These are phyloP conservation scores for Rhinella marina DNA, from an alignment of 2,797 vertebrate genomes.

Conservation along the genomic window DNA sequence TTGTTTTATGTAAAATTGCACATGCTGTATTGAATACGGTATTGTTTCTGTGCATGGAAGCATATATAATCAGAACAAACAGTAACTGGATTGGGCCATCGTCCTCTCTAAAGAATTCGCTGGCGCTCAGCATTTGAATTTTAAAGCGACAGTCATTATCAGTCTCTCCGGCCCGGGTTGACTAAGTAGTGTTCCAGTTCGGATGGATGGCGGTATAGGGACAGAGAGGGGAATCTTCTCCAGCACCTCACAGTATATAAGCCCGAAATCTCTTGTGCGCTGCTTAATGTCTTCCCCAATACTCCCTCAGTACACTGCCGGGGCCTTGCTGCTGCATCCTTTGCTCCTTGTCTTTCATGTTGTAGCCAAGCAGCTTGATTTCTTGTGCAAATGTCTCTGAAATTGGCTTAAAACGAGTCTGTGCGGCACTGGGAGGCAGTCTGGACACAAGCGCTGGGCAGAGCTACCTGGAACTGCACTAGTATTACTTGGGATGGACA, in stretches of 20 bases:
- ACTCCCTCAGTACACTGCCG: no score
- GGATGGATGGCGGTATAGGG: neutral
- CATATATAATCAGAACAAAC: constrained; percentile 59
- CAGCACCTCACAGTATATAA: no score
- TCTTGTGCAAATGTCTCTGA: neutral
- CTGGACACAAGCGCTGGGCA: neutral
- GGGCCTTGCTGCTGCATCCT: no score
- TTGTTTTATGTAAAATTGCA: constrained; percentile 37
- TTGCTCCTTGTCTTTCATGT: no score
- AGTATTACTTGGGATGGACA: no score
- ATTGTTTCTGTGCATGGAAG: constrained; percentile 56
- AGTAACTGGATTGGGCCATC: constrained; percentile 57
- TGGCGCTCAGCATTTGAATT: constrained; percentile 26
- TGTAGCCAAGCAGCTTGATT: neutral
- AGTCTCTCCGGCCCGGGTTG: neutral
- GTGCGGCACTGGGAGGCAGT: neutral
- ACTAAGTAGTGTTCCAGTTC: neutral
- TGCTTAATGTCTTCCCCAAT: no score
- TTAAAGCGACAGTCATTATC: constrained; percentile 20
- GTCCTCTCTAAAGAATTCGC: constrained; percentile 80
- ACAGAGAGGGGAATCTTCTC: neutral
- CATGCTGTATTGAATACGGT: constrained; percentile 42
- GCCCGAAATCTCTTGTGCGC: no score
- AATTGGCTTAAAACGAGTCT: neutral
- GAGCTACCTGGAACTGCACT: no score